Base-by-base conservation (phyloP, 2,888 invertebrate species). In the Protophormia terraenovae region DNA sequence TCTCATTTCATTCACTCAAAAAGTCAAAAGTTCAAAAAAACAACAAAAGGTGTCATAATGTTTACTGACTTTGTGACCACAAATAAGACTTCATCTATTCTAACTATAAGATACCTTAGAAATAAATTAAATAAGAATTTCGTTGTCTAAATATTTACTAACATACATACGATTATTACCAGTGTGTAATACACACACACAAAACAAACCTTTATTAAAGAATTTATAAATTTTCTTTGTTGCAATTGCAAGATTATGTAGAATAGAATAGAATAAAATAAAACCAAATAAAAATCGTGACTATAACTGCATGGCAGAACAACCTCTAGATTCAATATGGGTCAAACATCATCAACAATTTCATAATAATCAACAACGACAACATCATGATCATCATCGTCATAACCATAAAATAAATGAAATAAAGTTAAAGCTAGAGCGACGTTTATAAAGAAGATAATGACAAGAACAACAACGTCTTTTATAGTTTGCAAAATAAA, bases 281-380 rank as follows among this genome's bases (percentile, higher is more conserved):
- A 58, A 55, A 58, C 10, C 35, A 72, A 66, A 72, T 69, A 72
- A 29, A 77, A 72, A 72, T 81, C 80, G 76, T 81, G 84, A 84
- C 80, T 84, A 35, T 60, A 76, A 77, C 72, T 55, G 58, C 58
- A 72, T 76, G 77, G 41, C 71, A 81, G 81, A 84, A 81, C 41
- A 72, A 79, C 64, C 72, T n/a, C n/a, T 71, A 35, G 35, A 62
- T 83, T 67, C 84, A 84, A 87, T 87, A 87, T 87, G 84, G 87
- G 87, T 86, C 87, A 87, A 85, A 87, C 86, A 83, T 87, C 84
- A 87, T 66, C 76, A 53, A 55, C 75, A 69, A 64, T 71, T 35
- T 78, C 73, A 78, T 78, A 50, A 73, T 80, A 22, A 22, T 45
- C 79, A 41, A 27, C 16, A n/a, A 14, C 55, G 19, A 58, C 24